Base-by-base conservation (phyloP, 2,888 invertebrate species). In the Mythimna vitellina region DNA sequence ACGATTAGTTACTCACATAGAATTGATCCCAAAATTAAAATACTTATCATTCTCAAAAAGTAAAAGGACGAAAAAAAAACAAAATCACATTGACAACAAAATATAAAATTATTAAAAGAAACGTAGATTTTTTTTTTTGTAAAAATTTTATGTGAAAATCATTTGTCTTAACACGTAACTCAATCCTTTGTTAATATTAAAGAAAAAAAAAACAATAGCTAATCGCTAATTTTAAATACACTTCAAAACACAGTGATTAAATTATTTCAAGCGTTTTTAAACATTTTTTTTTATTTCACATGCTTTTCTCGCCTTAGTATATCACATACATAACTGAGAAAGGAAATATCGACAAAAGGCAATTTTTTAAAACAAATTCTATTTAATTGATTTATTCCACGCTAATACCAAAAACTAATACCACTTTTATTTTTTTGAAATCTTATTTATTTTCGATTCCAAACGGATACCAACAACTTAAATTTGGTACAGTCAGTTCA, bases 211-310 rank as follows among this genome's bases (percentile, higher is more conserved):
- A n/a, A 25, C n/a, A 4, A 1, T 32, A 12, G 14, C 42, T 46
- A 7, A 49, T 56, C 38, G 17, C 29, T 7, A 7, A 20, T 29
- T 10, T 25, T 14, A 0, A 3, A 17, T 32, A 1, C 1, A 35
- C 61, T 64, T 61, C 20, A 42, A 58, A 65, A 78, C 60, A 56
- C 3, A 4, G 1, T 51, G 20, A 82, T 82, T 79, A 57, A 83
- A 74, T 46, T 70, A 42, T 8, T 22, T 57, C 54, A 71, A 79
- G 71, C 79, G 61, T 79, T 65, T 64, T 10, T 57, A 64, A 79
- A 79, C 25, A 49, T 6, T 35, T 22, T 0, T 66, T 14, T 9
- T 14, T 49, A 6, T 38, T 25, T 49, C 6, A 35, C 12, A 20
- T 51, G 17, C 7, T 57, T 38, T 35, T 3, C 17, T 20, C 14